Percentiles rank a stretch among this genome's conserved stretches.
phyloP scores from a whole-genome alignment of 2,888 invertebrate genomes.

The Polydrusus pterygomalis region DNA sequence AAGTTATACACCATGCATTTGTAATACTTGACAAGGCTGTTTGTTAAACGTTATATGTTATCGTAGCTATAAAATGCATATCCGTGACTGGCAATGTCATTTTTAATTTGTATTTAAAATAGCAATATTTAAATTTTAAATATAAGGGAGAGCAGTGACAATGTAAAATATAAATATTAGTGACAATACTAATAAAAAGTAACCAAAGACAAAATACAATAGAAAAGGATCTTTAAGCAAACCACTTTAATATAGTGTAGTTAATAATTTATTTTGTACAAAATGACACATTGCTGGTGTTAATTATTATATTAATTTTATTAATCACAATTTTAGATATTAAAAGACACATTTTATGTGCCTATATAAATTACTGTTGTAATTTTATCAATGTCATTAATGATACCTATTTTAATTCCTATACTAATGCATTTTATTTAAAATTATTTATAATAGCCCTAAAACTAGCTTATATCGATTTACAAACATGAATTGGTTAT shows the following conservation, averaged over 20 bases:
- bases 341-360: too few relatives aligned
- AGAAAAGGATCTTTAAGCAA: too few relatives aligned
- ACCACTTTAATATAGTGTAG: neutral
- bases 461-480: too few relatives aligned
- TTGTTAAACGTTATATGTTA: constrained; percentile 35
- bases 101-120: neutral
- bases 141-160: neutral
- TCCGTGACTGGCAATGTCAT: constrained; percentile 39
- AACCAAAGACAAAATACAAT: too few relatives aligned
- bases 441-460: too few relatives aligned
- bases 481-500: too few relatives aligned
- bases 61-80: constrained; percentile 36
- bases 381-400: too few relatives aligned
- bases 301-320: neutral
- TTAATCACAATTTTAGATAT: neutral
- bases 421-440: too few relatives aligned
- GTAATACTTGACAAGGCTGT: constrained; percentile 34
- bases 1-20: neutral
- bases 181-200: neutral
- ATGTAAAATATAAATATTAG: neutral
- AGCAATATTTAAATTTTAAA: neutral
- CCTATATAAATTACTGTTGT: too few relatives aligned
- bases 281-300: neutral
- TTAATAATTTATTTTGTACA: neutral
- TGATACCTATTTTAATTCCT: too few relatives aligned